phyloP scores from a whole-genome alignment of 2,113 vertebrate genomes.

The Mormyrus lacerda region DNA sequence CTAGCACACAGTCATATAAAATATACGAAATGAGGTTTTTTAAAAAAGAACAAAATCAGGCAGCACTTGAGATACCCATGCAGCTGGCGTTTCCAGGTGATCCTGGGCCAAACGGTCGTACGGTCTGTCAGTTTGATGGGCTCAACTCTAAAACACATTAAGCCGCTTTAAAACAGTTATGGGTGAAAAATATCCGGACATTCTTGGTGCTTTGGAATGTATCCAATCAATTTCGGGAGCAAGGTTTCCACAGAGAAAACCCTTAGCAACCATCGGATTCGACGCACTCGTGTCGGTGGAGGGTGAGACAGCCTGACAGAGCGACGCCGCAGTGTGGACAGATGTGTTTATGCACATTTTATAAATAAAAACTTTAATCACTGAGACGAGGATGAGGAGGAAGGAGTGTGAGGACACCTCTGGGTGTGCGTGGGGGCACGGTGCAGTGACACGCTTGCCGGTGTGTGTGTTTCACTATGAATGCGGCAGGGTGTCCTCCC shows the following conservation, averaged over 20 bases:
- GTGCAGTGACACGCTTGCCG: neutral
- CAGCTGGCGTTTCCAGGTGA: neutral
- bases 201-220: neutral
- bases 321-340: neutral
- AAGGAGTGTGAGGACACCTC: neutral
- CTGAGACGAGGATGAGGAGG: neutral
- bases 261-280: neutral
- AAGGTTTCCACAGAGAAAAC: neutral
- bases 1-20: neutral
- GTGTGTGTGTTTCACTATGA: conserved; percentile 3
- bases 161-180: neutral
- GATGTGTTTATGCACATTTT: neutral
- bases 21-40: neutral
- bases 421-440: neutral
- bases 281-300: neutral
- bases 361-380: neutral
- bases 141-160: neutral
- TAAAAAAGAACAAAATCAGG: neutral
- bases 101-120: neutral
- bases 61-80: neutral
- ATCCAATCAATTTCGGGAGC: conserved; percentile 11
- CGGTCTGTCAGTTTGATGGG: neutral
- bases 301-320: neutral
- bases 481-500: neutral
- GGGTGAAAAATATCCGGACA: conserved; percentile 5